Percentiles rank a stretch among this genome's conserved stretches.
Conservation (phyloP, 2,888 invertebrate genomes). For the Danaus chrysippus region DNA sequence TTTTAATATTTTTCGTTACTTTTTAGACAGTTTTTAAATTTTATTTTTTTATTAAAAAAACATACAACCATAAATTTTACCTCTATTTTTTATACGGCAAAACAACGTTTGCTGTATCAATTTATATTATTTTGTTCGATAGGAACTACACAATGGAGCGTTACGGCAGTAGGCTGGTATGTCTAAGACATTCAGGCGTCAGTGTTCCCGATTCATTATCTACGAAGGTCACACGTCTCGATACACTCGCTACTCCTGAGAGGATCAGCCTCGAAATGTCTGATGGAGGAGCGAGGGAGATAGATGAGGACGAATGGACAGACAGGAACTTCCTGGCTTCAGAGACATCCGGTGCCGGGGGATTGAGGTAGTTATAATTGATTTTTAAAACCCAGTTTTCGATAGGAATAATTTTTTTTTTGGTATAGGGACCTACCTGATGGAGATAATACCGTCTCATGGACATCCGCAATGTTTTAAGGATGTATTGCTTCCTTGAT, state of each 20-base stretch:
- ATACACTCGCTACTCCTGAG: conserved; percentile 51
- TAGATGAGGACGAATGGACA: conserved; percentile 98
- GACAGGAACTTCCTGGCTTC: conserved; percentile 94
- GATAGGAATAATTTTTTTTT: not conserved
- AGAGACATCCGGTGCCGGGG: conserved; percentile 76
- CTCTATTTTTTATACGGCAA: no score
- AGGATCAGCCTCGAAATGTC: conserved; percentile 65
- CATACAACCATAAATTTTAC: no score
- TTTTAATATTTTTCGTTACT: no score
- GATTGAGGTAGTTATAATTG: conserved; percentile 49
- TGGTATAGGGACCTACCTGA: no score
- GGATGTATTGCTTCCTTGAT: no score
- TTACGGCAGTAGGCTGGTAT: conserved; percentile 59
- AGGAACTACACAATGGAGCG: conserved; percentile 68
- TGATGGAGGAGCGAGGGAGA: conserved; percentile 78
- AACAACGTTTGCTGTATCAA: no score
- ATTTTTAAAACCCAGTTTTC: not conserved
- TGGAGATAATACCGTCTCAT: no score
- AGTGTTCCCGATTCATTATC: conserved; percentile 44
- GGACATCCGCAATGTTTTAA: no score
- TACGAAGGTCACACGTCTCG: conserved; percentile 28
- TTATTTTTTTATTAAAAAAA: no score
- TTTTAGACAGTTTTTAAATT: no score
- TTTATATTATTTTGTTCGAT: conserved; percentile 13
- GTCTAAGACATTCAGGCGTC: conserved; percentile 59